Percentiles rank a stretch among this genome's conserved stretches.
phyloP scores from a whole-genome alignment of 2,113 vertebrate species.

The Ophiodon elongatus region DNA sequence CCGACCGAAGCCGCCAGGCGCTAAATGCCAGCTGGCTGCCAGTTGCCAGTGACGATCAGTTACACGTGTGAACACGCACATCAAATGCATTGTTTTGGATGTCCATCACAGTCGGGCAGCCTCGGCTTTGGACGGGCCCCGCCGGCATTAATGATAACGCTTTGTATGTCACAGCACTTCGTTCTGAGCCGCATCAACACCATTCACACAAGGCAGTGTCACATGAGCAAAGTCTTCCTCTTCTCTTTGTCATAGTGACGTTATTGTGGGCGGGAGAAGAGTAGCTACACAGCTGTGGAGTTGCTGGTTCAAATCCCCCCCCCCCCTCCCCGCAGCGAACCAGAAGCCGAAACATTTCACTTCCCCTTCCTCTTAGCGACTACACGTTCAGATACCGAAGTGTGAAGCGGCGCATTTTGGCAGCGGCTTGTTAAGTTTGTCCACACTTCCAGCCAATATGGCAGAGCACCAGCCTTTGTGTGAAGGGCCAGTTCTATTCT shows the following conservation, averaged over 20 bases:
- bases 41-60: slow-evolving; percentile 54
- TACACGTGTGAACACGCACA: slow-evolving; percentile 74
- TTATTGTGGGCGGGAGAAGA: neutral
- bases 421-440: slow-evolving; percentile 65
- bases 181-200: slow-evolving; percentile 14
- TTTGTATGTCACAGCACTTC: slow-evolving; percentile 49
- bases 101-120: slow-evolving; percentile 66
- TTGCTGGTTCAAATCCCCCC: slow-evolving; percentile 32
- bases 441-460: slow-evolving; percentile 71
- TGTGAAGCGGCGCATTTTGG: slow-evolving; percentile 69
- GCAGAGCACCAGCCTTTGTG: slow-evolving; percentile 76
- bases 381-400: slow-evolving; percentile 50
- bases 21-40: slow-evolving; percentile 66
- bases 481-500: slow-evolving; percentile 73
- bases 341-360: slow-evolving; percentile 18
- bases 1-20: slow-evolving; percentile 60
- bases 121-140: slow-evolving; percentile 43
- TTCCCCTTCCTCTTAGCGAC: slow-evolving; percentile 28
- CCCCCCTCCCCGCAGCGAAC: neutral
- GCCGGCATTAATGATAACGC: slow-evolving; percentile 47
- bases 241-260: neutral
- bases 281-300: neutral
- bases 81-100: slow-evolving; percentile 73
- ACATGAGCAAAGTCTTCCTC: slow-evolving; percentile 1
- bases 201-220: neutral